Evolutionary conservation across 2,113 vertebrate species (phyloP).

Genomic region (Donacobius atricapilla): DNA sequence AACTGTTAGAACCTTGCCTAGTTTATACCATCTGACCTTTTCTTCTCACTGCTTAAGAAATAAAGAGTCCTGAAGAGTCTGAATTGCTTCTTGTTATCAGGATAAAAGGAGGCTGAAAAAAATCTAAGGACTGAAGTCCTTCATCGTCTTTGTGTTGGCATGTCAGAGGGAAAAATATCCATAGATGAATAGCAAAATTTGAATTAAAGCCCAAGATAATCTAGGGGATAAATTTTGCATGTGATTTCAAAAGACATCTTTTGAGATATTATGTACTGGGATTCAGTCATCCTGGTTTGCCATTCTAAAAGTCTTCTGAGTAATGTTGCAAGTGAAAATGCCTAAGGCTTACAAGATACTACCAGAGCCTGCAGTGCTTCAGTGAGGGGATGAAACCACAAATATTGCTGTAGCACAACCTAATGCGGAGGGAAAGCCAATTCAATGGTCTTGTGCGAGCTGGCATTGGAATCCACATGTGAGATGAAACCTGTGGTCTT

Average conservation of each 20-base stretch:
- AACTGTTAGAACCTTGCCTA: not conserved
- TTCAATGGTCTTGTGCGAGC: not conserved
- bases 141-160: not conserved
- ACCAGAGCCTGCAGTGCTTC: not conserved
- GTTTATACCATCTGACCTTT: not conserved
- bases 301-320: not conserved
- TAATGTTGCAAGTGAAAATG: not conserved
- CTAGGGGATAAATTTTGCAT: not conserved
- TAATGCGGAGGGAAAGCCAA: not conserved
- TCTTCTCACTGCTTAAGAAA: not conserved
- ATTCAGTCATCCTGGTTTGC: not conserved
- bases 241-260: not conserved
- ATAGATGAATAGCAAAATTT: not conserved
- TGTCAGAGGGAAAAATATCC: not conserved
- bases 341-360: slow-evolving; percentile 4
- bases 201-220: not conserved
- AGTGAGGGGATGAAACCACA: not conserved
- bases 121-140: not conserved
- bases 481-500: not conserved
- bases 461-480: not conserved
- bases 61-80: not conserved
- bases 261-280: not conserved
- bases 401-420: not conserved
- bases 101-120: not conserved
- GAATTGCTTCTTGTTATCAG: not conserved